These are phyloP conservation scores for Erpobdella octoculata DNA, from an alignment of 2,888 invertebrate species.

Conservation along the genomic window DNA sequence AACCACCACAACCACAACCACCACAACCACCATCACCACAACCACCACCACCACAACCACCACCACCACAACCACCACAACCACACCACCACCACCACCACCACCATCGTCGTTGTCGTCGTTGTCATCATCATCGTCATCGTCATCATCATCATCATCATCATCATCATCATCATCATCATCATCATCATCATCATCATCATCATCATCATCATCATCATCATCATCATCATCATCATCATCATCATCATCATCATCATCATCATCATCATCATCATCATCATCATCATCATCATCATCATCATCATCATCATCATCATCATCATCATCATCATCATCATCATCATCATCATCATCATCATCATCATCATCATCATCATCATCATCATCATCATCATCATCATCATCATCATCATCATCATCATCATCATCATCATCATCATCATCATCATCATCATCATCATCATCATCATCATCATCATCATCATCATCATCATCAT, in stretches of 20 bases:
- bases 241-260: constrained; percentile 18
- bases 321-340: constrained; percentile 20
- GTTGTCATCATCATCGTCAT: constrained; percentile 6
- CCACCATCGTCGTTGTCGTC: no score
- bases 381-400: constrained; percentile 22
- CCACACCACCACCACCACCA: no score
- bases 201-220: not conserved
- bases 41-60: no score
- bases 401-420: constrained; percentile 18
- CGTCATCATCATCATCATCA: constrained; percentile 10
- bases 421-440: constrained; percentile 17
- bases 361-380: constrained; percentile 16
- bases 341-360: constrained; percentile 13
- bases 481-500: constrained; percentile 24
- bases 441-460: constrained; percentile 21
- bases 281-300: constrained; percentile 12
- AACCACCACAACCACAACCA: no score
- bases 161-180: not conserved
- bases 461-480: constrained; percentile 19
- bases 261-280: constrained; percentile 22
- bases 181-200: constrained; percentile 7
- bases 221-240: constrained; percentile 13
- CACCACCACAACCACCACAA: no score
- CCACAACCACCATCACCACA: no score
- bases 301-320: constrained; percentile 16